These are phyloP conservation scores for Erannis defoliaria DNA, from an alignment of 2,888 invertebrate genomes.

Conservation along the genomic window DNA sequence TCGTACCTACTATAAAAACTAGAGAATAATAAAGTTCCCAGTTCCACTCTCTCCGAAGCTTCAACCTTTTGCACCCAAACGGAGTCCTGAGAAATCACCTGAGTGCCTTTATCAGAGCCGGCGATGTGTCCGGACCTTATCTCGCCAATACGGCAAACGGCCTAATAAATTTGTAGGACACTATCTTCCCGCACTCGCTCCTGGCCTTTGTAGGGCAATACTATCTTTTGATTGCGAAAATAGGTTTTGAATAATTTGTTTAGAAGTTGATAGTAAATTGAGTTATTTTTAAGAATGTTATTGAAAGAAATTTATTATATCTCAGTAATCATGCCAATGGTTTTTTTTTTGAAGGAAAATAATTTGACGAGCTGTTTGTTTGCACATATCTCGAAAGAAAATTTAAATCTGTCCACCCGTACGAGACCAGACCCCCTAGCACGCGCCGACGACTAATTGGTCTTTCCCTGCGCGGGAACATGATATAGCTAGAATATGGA, in stretches of 20 bases:
- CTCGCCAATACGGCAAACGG: slow-evolving; percentile 58
- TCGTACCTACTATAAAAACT: background rate
- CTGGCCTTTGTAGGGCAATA: slow-evolving; percentile 20
- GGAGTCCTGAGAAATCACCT: slow-evolving; percentile 16
- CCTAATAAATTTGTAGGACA: slow-evolving; percentile 57
- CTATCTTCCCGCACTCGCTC: slow-evolving; percentile 22
- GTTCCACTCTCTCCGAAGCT: background rate
- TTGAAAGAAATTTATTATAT: too few relatives aligned
- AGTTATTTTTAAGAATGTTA: too few relatives aligned
- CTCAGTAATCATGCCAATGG: too few relatives aligned
- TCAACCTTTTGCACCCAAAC: slow-evolving; percentile 8
- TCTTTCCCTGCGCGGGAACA: too few relatives aligned
- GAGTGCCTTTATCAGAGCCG: slow-evolving; percentile 27
- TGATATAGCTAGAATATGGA: too few relatives aligned
- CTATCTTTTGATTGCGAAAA: slow-evolving; percentile 19
- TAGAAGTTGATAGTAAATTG: too few relatives aligned
- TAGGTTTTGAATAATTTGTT: slow-evolving; percentile 9
- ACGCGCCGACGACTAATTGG: too few relatives aligned
- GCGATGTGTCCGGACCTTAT: slow-evolving; percentile 43
- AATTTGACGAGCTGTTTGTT: too few relatives aligned
- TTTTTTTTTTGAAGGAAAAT: too few relatives aligned
- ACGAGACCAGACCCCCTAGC: too few relatives aligned
- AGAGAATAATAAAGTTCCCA: background rate
- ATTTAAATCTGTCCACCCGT: too few relatives aligned
- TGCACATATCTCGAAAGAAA: too few relatives aligned